Conservation (phyloP, 2,797 vertebrate genomes). For the Enteromius afrohamiltoni region DNA sequence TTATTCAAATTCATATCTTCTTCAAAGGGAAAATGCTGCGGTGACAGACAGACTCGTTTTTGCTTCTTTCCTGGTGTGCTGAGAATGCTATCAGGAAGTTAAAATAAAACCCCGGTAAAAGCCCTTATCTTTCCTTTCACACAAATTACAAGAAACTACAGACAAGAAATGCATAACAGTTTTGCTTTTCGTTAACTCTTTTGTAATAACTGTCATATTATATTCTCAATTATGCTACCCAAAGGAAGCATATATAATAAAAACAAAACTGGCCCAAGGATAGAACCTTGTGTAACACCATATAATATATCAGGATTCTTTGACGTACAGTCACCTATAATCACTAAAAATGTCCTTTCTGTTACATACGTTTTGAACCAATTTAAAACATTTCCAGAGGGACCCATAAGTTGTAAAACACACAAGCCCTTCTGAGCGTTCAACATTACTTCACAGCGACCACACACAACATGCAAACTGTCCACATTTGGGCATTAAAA, state of each 20-base stretch:
- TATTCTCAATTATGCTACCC: too few species aligned
- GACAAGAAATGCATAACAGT: background rate
- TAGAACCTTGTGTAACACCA: too few species aligned
- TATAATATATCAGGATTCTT: too few species aligned
- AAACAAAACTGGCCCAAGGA: too few species aligned
- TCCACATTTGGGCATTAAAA: background rate
- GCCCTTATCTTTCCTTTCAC: background rate
- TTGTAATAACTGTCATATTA: too few species aligned
- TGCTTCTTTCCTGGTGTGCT: background rate
- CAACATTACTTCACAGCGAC: background rate
- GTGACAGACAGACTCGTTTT: background rate
- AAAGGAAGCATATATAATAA: too few species aligned
- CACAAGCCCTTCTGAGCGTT: background rate
- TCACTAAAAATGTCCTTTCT: too few species aligned
- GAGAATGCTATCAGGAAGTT: background rate
- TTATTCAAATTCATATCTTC: background rate
- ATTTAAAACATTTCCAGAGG: too few species aligned
- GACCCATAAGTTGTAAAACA: background rate
- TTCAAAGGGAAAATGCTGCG: background rate
- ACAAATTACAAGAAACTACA: background rate
- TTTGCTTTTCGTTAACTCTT: background rate
- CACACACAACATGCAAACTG: background rate
- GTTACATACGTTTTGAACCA: too few species aligned
- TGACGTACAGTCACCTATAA: too few species aligned
- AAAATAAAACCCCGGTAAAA: background rate